These are phyloP conservation scores for Erpornis zantholeuca DNA, from an alignment of 2,113 vertebrate genomes.

Conservation along the genomic window DNA sequence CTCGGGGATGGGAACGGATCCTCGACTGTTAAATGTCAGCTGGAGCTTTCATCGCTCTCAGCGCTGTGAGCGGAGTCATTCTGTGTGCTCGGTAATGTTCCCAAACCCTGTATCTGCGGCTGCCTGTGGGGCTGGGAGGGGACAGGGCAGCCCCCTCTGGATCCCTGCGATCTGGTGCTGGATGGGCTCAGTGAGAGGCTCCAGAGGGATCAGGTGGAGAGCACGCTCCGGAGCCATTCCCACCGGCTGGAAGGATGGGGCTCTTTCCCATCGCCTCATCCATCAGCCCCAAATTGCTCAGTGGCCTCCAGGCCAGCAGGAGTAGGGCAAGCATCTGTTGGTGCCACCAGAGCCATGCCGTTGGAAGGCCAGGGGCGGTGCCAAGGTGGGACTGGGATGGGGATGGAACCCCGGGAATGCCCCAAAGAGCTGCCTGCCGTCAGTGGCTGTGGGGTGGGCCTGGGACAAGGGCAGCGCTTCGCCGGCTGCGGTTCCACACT, in stretches of 20 bases:
- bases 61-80: no score
- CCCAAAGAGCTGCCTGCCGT: neutral
- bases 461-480: neutral
- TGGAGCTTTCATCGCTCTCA: neutral
- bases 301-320: conserved; percentile 28
- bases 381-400: neutral
- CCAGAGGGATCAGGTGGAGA: rapidly evolving
- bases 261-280: no score
- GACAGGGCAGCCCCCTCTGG: neutral
- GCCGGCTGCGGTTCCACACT: neutral
- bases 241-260: rapidly evolving
- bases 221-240: rapidly evolving
- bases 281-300: conserved; percentile 46
- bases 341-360: neutral
- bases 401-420: neutral
- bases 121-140: neutral
- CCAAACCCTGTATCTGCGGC: no score
- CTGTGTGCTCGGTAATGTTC: no score
- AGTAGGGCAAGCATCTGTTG: conserved; percentile 52
- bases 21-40: neutral
- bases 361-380: conserved; percentile 24
- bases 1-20: neutral
- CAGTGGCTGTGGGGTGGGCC: rapidly evolving
- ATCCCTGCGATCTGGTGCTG: neutral
- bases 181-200: neutral